These are phyloP conservation scores for Falco punctatus DNA, from an alignment of 2,113 vertebrate genomes.

Conservation along the genomic window DNA sequence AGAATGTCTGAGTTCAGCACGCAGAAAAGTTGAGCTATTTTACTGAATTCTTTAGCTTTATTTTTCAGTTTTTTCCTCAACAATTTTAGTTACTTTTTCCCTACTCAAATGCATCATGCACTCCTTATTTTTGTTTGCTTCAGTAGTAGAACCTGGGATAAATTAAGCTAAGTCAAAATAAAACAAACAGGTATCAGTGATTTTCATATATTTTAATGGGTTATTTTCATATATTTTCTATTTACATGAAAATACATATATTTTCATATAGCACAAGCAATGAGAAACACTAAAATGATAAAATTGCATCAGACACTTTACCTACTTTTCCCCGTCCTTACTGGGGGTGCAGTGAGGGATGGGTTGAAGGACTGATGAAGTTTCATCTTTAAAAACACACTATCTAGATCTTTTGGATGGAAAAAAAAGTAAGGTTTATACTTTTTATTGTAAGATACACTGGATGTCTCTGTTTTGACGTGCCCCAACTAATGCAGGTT, in stretches of 20 bases:
- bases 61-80: neutral
- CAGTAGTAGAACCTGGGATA: conserved; percentile 23
- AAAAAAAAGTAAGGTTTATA: neutral
- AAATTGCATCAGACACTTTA: conserved; percentile 19
- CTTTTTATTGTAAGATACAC: neutral
- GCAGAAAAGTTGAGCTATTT: neutral
- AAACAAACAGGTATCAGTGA: neutral
- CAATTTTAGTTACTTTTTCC: neutral
- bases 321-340: neutral
- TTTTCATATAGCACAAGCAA: neutral
- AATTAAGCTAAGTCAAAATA: conserved; percentile 39
- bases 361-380: neutral
- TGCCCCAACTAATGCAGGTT: conserved; percentile 3
- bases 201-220: neutral
- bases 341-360: neutral
- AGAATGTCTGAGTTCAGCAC: neutral
- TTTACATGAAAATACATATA: too few relatives aligned
- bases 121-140: neutral
- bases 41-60: neutral
- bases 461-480: neutral
- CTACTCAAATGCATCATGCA: neutral
- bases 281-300: conserved; percentile 35
- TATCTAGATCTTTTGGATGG: neutral
- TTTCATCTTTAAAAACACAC: neutral
- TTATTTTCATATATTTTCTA: too few relatives aligned